Base-by-base conservation (phyloP, 2,113 vertebrate genomes). In the Percopsis transmontana region DNA sequence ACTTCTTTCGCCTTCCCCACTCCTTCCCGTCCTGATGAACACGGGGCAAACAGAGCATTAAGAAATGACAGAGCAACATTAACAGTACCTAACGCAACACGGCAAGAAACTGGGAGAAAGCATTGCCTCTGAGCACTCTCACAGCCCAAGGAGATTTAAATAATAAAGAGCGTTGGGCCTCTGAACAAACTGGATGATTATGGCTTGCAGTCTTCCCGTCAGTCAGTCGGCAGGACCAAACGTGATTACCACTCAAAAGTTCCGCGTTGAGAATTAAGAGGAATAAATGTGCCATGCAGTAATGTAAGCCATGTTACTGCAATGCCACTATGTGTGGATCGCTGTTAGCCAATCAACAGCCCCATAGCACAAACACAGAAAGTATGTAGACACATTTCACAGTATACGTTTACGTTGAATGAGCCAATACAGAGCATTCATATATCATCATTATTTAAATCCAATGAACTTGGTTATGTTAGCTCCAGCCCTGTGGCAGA, bases 181-280 rank as follows among this genome's bases (percentile, higher is more conserved):
- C 86, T 88, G 90, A 92, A 93, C 91, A 93, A 93, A 93, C 90
- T 93, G 90, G 91, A 92, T 92, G 92, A 93, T 93, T 93, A 92
- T 92, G 90, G 92, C 92, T 92, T 84, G 87, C 89, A 91, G 92
- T 91, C 88, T 88, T 90, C 84, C 85, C 88, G 90, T 89, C 87
- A 80, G 85, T 80, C 76, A 86, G 83, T 90, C 90, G 88, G 88
- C 86, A 90, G 85, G 68, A 76, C 85, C 85, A 81, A 88, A 79
- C 86, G 81, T 88, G 91, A 93, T 93, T 91, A 91, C 85, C 84
- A 88, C 88, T 89, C 87, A 78, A 80, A 89, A 85, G 86, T 90
- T 90, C 85, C 87, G 87, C 89, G 72, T 81, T 82, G 88, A 89
- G 90, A 91, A 92, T 91, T 89, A 90, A 81, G 74, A 83, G 79